phyloP scores from a whole-genome alignment of 1,140 invertebrate genomes.

The Saccostrea cuccullata region DNA sequence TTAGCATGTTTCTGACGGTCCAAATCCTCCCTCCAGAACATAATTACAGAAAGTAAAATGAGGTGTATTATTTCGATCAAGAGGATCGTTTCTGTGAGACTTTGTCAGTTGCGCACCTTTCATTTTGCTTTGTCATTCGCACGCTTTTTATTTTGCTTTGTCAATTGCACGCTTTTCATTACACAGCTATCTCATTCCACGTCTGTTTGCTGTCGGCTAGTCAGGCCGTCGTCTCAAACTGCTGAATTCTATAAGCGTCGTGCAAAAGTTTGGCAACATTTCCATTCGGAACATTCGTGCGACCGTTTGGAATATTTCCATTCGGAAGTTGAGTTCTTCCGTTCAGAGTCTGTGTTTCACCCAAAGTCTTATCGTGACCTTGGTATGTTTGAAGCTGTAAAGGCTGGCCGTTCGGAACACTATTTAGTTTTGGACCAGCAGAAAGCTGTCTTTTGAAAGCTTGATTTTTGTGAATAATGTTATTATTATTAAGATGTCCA shows the following conservation, averaged over 20 bases:
- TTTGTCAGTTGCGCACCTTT: neutral
- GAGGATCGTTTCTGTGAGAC: too few relatives aligned
- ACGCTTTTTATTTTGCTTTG: neutral
- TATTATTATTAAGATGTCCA: conserved; percentile 33
- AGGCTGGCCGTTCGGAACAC: conserved; percentile 40
- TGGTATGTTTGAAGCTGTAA: conserved; percentile 55
- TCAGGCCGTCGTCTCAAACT: conserved; percentile 66
- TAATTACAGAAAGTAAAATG: too few relatives aligned
- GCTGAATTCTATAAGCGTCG: conserved; percentile 65
- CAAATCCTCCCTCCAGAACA: too few relatives aligned
- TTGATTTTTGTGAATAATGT: conserved; percentile 47
- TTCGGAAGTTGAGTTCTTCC: conserved; percentile 52
- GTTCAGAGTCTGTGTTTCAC: neutral
- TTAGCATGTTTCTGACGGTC: too few relatives aligned
- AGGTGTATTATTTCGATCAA: too few relatives aligned
- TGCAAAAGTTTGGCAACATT: conserved; percentile 63
- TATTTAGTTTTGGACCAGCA: conserved; percentile 43
- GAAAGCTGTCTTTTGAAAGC: conserved; percentile 37
- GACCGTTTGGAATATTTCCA: conserved; percentile 55
- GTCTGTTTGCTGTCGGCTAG: conserved; percentile 30
- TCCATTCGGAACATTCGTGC: conserved; percentile 51
- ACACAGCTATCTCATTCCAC: conserved; percentile 20
- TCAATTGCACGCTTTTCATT: neutral
- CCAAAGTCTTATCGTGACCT: conserved; percentile 41
- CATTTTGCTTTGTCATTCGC: too few relatives aligned